Evolutionary conservation across 2,113 vertebrate species (phyloP).

Genomic region (Alligator mississippiensis): DNA sequence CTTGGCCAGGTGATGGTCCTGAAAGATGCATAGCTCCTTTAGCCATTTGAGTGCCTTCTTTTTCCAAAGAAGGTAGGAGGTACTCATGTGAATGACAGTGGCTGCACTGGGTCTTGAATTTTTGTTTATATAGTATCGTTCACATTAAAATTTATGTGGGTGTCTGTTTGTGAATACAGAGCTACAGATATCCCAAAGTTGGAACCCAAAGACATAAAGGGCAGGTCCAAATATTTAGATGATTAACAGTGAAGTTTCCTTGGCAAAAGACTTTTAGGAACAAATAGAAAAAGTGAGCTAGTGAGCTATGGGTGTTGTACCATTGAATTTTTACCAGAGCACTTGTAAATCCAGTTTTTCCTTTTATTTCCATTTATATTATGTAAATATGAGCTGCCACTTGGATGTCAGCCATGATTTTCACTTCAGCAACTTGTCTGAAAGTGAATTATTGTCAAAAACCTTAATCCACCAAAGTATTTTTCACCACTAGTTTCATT

Average conservation of each 20-base stretch:
- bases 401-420: slow-evolving; percentile 35
- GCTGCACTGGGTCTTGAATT: background rate
- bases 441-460: slow-evolving; percentile 26
- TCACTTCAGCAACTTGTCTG: slow-evolving; percentile 37
- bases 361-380: slow-evolving; percentile 37
- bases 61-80: background rate
- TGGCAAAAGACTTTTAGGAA: slow-evolving; percentile 14
- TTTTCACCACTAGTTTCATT: background rate
- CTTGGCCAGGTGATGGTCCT: background rate
- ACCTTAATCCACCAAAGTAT: background rate
- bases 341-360: slow-evolving; percentile 12
- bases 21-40: background rate
- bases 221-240: background rate
- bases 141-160: background rate
- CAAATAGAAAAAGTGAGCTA: background rate
- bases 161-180: background rate
- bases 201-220: background rate
- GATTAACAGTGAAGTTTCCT: background rate
- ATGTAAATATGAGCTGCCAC: background rate
- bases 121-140: background rate
- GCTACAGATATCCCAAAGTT: background rate
- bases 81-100: background rate
- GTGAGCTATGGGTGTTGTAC: background rate
- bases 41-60: background rate
- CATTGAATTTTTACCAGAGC: background rate